These are phyloP conservation scores for Leguminivora glycinivorella DNA, from an alignment of 1,140 invertebrate genomes.

Conservation along the genomic window DNA sequence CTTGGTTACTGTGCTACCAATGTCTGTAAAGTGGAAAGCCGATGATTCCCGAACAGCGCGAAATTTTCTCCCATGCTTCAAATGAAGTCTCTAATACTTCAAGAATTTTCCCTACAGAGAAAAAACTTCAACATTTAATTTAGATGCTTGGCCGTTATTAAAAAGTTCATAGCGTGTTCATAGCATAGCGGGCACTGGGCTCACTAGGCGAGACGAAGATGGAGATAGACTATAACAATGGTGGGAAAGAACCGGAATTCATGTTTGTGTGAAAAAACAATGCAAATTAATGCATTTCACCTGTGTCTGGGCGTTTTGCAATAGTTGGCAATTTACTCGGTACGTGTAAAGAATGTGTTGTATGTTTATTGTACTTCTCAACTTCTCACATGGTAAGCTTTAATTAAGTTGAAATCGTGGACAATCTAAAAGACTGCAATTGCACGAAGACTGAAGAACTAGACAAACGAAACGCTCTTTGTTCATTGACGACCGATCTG, in stretches of 20 bases:
- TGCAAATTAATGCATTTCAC: slow-evolving; percentile 54
- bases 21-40: no score
- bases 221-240: slow-evolving; percentile 53
- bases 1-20: no score
- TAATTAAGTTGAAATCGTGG: not conserved
- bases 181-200: slow-evolving; percentile 16
- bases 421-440: not conserved
- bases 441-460: no score
- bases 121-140: slow-evolving; percentile 1
- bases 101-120: not conserved
- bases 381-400: not conserved
- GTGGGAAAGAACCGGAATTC: slow-evolving; percentile 65
- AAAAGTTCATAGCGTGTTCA: slow-evolving; percentile 23
- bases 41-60: no score
- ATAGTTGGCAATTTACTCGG: slow-evolving; percentile 21
- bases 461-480: no score
- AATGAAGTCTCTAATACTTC: not conserved
- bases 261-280: slow-evolving; percentile 57
- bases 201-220: slow-evolving; percentile 18
- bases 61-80: no score
- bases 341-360: not conserved
- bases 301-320: slow-evolving; percentile 26
- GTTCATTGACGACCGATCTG: no score
- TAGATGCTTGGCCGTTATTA: not conserved
- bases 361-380: not conserved